phyloP scores from a whole-genome alignment of 2,113 vertebrate genomes.

The Trogon melanurus region DNA sequence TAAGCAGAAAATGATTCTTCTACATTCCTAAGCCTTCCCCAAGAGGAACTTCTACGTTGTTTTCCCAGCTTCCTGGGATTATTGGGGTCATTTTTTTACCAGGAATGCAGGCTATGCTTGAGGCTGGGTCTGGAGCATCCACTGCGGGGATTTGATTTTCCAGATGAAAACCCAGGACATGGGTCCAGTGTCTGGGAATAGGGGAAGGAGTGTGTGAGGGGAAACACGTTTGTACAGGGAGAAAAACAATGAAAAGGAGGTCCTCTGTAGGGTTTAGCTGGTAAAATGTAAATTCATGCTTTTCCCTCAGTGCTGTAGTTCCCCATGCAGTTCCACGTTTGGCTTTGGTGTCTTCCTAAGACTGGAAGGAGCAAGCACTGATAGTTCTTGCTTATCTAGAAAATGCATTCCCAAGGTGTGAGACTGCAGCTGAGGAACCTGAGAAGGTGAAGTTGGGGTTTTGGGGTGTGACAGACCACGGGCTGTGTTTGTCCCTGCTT shows the following conservation, averaged over 20 bases:
- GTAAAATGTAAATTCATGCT: neutral
- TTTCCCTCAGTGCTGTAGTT: neutral
- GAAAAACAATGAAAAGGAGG: neutral
- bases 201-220: neutral
- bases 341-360: neutral
- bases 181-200: neutral
- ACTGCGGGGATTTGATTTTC: neutral
- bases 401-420: neutral
- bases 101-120: neutral
- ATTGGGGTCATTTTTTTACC: neutral
- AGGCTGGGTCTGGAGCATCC: neutral
- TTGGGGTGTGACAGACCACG: neutral
- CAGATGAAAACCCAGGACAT: fast-evolving
- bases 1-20: neutral
- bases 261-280: neutral
- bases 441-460: neutral
- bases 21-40: neutral
- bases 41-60: fast-evolving
- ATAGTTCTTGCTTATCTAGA: neutral
- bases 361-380: neutral
- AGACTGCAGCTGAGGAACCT: neutral
- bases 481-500: neutral
- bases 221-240: fast-evolving
- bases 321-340: fast-evolving
- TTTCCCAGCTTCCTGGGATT: neutral